Conservation (phyloP, 2,888 invertebrate species). For the Rhagonycha fulva region DNA sequence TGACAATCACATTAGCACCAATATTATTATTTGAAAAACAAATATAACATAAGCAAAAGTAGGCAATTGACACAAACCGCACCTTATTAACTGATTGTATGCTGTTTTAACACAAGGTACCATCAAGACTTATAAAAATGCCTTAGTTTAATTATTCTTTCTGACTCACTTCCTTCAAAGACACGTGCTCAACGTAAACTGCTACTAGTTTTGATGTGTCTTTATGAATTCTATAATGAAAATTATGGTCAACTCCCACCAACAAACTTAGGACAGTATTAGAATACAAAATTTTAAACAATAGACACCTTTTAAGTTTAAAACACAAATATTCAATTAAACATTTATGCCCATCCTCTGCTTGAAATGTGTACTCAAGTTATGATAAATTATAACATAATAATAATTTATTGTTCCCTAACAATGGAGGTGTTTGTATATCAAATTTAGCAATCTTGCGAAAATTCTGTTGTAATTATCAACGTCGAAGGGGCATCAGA, state of each 20-base stretch:
- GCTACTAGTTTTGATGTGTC: constrained; percentile 38
- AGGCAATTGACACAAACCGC: constrained; percentile 23
- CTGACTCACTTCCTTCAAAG: constrained; percentile 49
- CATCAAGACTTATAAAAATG: constrained; percentile 20
- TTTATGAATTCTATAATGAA: constrained; percentile 31
- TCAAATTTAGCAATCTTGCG: neutral
- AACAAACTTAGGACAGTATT: constrained; percentile 17
- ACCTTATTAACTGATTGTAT: constrained; percentile 9
- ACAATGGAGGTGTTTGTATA: neutral
- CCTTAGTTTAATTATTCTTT: constrained; percentile 36
- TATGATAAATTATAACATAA: neutral
- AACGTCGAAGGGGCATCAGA: neutral
- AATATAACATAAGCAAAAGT: constrained; percentile 18
- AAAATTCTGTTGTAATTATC: neutral
- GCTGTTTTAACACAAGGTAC: constrained; percentile 16
- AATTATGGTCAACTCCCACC: constrained; percentile 28
- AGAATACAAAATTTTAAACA: constrained; percentile 1
- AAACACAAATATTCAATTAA: neutral
- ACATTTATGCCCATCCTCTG: neutral
- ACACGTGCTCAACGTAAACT: constrained; percentile 45
- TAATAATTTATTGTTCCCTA: neutral
- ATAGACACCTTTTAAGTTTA: neutral
- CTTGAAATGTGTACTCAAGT: neutral
- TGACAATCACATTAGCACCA: constrained; percentile 18
- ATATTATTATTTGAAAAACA: constrained; percentile 19